These are phyloP conservation scores for Drosophila nigrodunni DNA, from an alignment of 1,140 invertebrate species.

Conservation along the genomic window DNA sequence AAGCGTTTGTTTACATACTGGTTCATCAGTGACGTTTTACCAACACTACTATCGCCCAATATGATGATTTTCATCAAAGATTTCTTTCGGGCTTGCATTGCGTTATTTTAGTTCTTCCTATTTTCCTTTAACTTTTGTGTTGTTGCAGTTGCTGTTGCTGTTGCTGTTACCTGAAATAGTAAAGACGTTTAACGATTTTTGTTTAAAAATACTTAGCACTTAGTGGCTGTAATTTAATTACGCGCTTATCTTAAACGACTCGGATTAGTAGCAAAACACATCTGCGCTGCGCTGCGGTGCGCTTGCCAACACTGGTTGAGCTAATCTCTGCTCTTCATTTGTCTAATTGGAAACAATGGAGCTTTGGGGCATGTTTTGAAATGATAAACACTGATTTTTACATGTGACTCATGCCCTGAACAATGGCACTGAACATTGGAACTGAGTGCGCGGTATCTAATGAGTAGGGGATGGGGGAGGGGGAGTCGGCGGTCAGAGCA, in stretches of 20 bases:
- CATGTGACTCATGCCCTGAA: slow-evolving; percentile 56
- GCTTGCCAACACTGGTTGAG: slow-evolving; percentile 15
- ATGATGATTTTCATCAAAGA: slow-evolving; percentile 98
- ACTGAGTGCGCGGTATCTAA: slow-evolving; percentile 25
- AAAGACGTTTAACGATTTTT: slow-evolving; percentile 37
- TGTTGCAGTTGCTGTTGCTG: not conserved
- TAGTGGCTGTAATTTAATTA: slow-evolving; percentile 64
- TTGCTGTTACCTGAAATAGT: slow-evolving; percentile 49
- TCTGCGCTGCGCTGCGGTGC: not conserved
- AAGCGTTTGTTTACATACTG: slow-evolving; percentile 99
- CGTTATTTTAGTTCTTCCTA: slow-evolving; percentile 35
- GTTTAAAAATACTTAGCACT: slow-evolving; percentile 57
- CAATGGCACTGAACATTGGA: slow-evolving; percentile 55
- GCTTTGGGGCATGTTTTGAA: slow-evolving; percentile 5
- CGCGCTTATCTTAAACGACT: slow-evolving; percentile 20
- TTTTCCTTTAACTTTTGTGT: slow-evolving; percentile 16
- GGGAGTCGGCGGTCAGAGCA: not conserved
- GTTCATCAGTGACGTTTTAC: slow-evolving; percentile 99
- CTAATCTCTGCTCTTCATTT: not conserved
- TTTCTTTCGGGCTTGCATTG: slow-evolving; percentile 98
- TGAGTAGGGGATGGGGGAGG: slow-evolving; percentile 4
- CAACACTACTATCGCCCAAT: slow-evolving; percentile 98
- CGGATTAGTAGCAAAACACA: slow-evolving; percentile 9
- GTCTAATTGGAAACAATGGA: slow-evolving; percentile 19
- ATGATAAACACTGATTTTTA: slow-evolving; percentile 52